These are phyloP conservation scores for Gasteruption jaculator DNA, from an alignment of 2,888 invertebrate species.

Conservation along the genomic window DNA sequence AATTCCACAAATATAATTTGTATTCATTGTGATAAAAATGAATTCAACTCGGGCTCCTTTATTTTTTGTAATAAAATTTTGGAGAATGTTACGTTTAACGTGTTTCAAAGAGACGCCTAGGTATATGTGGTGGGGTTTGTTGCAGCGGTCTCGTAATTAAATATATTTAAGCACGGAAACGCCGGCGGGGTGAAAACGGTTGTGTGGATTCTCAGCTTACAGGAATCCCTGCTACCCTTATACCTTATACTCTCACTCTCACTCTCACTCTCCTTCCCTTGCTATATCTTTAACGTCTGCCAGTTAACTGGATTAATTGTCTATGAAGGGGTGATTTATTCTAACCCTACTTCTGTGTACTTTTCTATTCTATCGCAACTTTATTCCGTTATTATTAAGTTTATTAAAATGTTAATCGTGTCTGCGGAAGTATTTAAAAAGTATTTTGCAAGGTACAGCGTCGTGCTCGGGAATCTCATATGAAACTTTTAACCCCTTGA, in stretches of 20 bases:
- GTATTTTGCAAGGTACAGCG: too few species aligned
- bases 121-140: too few species aligned
- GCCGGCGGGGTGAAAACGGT: slow-evolving; percentile 50
- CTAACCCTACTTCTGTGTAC: slow-evolving; percentile 30
- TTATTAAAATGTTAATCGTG: too few species aligned
- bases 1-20: too few species aligned
- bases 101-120: too few species aligned
- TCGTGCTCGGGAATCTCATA: too few species aligned
- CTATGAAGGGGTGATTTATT: slow-evolving; percentile 50
- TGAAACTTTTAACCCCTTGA: too few species aligned
- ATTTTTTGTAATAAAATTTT: too few species aligned
- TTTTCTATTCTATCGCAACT: slow-evolving; percentile 38
- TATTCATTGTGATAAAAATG: too few species aligned
- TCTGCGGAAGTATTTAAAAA: too few species aligned
- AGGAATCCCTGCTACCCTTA: slow-evolving; percentile 26
- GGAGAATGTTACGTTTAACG: too few species aligned
- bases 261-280: slow-evolving; percentile 24
- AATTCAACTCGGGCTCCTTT: too few species aligned
- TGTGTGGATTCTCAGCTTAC: slow-evolving; percentile 50
- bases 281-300: slow-evolving; percentile 41
- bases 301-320: slow-evolving; percentile 52
- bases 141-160: slow-evolving; percentile 45
- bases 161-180: slow-evolving; percentile 45
- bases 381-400: slow-evolving; percentile 39
- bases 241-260: slow-evolving; percentile 16